Conservation (phyloP, 1,140 invertebrate species). For the Diabrotica undecimpunctata region DNA sequence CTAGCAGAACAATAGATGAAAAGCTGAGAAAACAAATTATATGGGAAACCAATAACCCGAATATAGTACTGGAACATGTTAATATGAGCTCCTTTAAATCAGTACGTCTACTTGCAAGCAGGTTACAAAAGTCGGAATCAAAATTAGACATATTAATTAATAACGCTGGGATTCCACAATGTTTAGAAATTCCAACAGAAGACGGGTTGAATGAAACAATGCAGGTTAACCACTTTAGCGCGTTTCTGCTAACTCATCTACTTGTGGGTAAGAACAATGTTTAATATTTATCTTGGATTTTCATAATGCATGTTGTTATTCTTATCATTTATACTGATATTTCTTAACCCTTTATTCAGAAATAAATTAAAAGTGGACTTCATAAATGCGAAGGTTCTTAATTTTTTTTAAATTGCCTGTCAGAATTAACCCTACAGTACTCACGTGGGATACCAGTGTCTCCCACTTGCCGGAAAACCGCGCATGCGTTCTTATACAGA, state of each 20-base stretch:
- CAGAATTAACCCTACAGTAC: no score
- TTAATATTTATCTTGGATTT: not conserved
- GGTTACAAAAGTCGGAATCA: constrained; percentile 49
- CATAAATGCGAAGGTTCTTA: no score
- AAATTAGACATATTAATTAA: constrained; percentile 64
- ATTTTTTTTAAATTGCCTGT: no score
- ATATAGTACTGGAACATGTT: constrained; percentile 43
- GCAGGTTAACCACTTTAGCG: constrained; percentile 62
- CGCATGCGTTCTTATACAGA: no score
- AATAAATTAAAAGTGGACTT: no score
- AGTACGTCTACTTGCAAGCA: constrained; percentile 50
- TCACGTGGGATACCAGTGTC: no score
- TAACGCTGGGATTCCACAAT: constrained; percentile 54
- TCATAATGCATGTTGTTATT: no score
- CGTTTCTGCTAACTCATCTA: constrained; percentile 62
- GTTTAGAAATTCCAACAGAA: constrained; percentile 47
- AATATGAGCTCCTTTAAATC: constrained; percentile 52
- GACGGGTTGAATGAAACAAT: constrained; percentile 58
- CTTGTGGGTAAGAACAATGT: constrained; percentile 49
- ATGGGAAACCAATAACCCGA: constrained; percentile 33
- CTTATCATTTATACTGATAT: no score
- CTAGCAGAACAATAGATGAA: constrained; percentile 34
- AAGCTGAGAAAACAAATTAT: constrained; percentile 46
- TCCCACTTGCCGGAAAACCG: no score
- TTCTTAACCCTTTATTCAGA: no score